Conservation (phyloP, 2,113 vertebrate genomes). For the Polyodon spathula region DNA sequence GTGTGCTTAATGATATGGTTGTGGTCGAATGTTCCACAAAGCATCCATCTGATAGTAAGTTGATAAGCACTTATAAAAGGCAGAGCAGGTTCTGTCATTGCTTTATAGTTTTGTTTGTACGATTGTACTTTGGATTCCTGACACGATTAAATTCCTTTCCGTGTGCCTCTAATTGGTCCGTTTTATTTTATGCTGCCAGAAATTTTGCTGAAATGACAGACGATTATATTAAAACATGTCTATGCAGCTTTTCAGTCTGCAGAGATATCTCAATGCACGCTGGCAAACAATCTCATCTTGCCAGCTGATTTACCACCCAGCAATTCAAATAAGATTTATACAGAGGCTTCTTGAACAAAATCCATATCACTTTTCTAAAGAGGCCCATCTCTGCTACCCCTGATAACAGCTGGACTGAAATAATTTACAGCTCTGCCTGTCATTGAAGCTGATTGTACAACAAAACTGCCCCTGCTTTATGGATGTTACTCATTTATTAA, state of each 20-base stretch:
- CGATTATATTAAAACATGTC: no score
- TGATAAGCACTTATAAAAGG: no score
- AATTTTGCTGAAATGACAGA: no score
- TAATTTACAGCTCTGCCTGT: conserved; percentile 7
- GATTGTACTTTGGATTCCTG: no score
- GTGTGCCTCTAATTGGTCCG: no score
- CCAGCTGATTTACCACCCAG: conserved; percentile 14
- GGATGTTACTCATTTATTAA: not conserved
- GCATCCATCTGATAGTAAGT: no score
- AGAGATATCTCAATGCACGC: not conserved
- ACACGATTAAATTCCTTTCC: no score
- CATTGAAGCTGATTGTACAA: conserved; percentile 17
- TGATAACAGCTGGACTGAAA: conserved; percentile 33
- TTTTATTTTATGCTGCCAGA: no score
- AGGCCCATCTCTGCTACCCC: conserved; percentile 25
- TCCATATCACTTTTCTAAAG: conserved; percentile 21
- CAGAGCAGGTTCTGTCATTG: no score
- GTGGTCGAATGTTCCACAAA: no score
- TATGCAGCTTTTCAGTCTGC: not conserved
- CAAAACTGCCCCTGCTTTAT: conserved; percentile 8
- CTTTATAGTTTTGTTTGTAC: no score
- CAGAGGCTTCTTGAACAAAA: conserved; percentile 8
- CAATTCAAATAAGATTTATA: conserved; percentile 27
- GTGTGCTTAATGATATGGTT: no score
- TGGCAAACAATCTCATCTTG: conserved; percentile 2